Evolutionary conservation across 2,888 invertebrate genomes (phyloP), one percentile per base, ranked within the genome.

Genomic region (Muscina levida): DNA sequence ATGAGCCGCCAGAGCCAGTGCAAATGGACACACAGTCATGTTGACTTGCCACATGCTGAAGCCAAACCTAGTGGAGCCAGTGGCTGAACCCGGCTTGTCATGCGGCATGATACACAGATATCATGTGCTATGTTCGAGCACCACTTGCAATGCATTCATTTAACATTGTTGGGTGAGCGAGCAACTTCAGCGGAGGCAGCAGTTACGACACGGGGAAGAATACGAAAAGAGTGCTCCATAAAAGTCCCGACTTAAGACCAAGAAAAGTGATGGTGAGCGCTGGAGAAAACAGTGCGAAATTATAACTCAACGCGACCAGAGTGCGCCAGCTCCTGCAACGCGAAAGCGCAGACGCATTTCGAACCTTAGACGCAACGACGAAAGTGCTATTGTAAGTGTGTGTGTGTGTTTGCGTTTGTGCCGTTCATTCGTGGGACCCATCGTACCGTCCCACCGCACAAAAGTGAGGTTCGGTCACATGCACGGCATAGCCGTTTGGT

Each of bases 241-340:
- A 74, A 77, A 77, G 82, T 82, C 79, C 82, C 74, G 80, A 79
- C 81, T 81, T 73, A 76, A 81, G 81, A 77, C 79, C 75, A 82
- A 73, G 78, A 77, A 82, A 84, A 81, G 67, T 72, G 67, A 72
- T 77, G 74, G 77, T 62, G 83, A 77, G 73, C 72, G 70, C 77
- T 76, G 8, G 79, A 82, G 81, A 82, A 82, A 84, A 82, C 88
- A 88, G 88, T 88, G 87, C 86, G 84, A 85, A 87, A 87, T 86
- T 85, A 85, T 84, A 85, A 85, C 87, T 88, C 87, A 86, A 84
- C 84, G 85, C 85, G 89, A 85, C 82, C 85, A 87, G 88, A 86
- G 85, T 82, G 74, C 71, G 77, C 68, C 62, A 51, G 39, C 81
- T 82, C 73, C 75, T 77, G 67, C 67, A 81, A 76, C 75, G 82